Conservation (phyloP, 2,888 invertebrate genomes). For the Arrhopalites spinosus region DNA sequence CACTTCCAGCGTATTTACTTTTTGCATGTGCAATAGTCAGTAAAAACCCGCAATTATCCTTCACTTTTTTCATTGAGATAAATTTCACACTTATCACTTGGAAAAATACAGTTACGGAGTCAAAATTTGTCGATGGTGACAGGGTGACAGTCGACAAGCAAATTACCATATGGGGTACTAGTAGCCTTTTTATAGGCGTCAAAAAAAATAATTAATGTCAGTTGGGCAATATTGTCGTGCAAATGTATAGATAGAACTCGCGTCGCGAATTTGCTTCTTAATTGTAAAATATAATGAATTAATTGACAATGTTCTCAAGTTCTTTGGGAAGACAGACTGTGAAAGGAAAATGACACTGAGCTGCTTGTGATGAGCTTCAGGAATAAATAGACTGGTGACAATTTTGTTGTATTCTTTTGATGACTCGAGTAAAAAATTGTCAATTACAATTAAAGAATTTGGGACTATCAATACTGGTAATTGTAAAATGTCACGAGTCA, state of each 20-base stretch:
- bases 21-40: too few species aligned
- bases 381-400: background rate
- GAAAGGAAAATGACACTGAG: background rate
- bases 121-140: too few species aligned
- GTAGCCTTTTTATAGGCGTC: background rate
- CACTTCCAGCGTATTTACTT: too few species aligned
- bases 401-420: background rate
- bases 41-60: too few species aligned
- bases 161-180: background rate
- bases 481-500: background rate
- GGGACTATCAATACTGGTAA: too few species aligned
- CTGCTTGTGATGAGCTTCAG: background rate
- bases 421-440: background rate
- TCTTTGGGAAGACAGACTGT: background rate
- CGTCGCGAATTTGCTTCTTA: background rate
- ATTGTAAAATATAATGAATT: background rate
- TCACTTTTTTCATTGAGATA: too few species aligned
- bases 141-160: slow-evolving; percentile 1
- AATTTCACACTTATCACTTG: too few species aligned
- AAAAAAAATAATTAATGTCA: background rate
- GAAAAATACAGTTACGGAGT: too few species aligned
- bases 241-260: background rate
- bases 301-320: background rate
- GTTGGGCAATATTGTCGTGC: slow-evolving; percentile 1
- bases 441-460: background rate